Evolutionary conservation across 2,113 vertebrate genomes (phyloP).

Genomic region (Salminus brasiliensis): DNA sequence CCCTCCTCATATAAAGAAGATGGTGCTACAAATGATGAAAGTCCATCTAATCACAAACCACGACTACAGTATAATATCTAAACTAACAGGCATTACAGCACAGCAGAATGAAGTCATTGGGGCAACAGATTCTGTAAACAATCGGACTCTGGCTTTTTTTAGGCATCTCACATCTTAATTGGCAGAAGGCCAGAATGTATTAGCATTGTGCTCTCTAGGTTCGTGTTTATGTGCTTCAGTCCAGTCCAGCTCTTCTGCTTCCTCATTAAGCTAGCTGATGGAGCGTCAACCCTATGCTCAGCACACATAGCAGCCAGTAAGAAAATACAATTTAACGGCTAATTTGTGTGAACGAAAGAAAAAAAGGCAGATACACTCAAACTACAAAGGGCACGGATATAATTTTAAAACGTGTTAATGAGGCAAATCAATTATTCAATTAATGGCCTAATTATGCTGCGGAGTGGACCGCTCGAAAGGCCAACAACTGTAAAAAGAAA

Average conservation of each 20-base stretch:
- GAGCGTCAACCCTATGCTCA: constrained; percentile 19
- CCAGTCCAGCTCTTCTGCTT: constrained; percentile 65
- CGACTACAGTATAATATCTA: neutral
- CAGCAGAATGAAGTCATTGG: constrained; percentile 16
- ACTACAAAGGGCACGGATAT: constrained; percentile 63
- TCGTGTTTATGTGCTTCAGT: constrained; percentile 63
- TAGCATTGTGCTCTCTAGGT: constrained; percentile 65
- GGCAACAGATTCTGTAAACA: constrained; percentile 48
- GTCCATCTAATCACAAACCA: neutral
- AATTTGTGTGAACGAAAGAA: constrained; percentile 66
- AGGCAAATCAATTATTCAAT: constrained; percentile 76
- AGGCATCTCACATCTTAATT: constrained; percentile 70
- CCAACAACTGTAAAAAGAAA: constrained; percentile 60
- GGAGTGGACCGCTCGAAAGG: constrained; percentile 56
- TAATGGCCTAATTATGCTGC: constrained; percentile 68
- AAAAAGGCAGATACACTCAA: constrained; percentile 70
- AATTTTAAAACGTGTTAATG: constrained; percentile 76
- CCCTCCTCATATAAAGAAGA: neutral
- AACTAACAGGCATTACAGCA: constrained; percentile 2
- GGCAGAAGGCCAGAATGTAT: constrained; percentile 73
- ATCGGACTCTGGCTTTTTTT: constrained; percentile 47
- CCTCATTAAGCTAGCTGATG: constrained; percentile 68
- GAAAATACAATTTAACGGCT: constrained; percentile 62
- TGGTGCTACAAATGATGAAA: neutral
- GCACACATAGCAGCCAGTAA: constrained; percentile 10